Conservation (phyloP, 2,888 invertebrate genomes). For the Polyommatus iphigenia region DNA sequence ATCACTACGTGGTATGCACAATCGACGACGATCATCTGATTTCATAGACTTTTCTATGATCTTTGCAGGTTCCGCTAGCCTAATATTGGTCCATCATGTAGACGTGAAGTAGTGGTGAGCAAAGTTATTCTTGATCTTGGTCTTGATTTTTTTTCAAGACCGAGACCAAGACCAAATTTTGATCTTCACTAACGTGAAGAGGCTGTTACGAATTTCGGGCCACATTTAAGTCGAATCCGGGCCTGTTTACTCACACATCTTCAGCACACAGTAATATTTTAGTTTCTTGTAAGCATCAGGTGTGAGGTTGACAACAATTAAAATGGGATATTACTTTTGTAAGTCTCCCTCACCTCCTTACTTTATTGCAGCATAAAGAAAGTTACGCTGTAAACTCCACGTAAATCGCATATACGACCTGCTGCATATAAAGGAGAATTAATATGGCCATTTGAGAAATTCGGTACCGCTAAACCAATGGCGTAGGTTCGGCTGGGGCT, state of each 20-base stretch:
- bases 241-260: background rate
- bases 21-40: too few species aligned
- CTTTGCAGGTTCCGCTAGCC: too few species aligned
- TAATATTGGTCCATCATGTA: too few species aligned
- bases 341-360: slow-evolving; percentile 53
- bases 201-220: too few species aligned
- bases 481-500: slow-evolving; percentile 35
- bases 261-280: slow-evolving; percentile 6
- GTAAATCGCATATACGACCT: slow-evolving; percentile 67
- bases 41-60: too few species aligned
- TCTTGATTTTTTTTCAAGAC: too few species aligned
- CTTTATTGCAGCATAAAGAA: slow-evolving; percentile 77
- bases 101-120: too few species aligned
- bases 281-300: slow-evolving; percentile 48
- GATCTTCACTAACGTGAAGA: too few species aligned
- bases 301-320: slow-evolving; percentile 65
- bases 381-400: slow-evolving; percentile 66
- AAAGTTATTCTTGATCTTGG: too few species aligned
- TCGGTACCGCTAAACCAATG: slow-evolving; percentile 58
- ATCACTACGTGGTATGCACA: too few species aligned
- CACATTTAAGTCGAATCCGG: background rate
- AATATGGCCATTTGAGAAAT: slow-evolving; percentile 73
- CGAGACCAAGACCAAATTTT: too few species aligned
- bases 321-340: slow-evolving; percentile 59
- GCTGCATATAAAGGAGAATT: slow-evolving; percentile 74